Base-by-base conservation (phyloP, 2,888 invertebrate species). In the Phoronis australis region DNA sequence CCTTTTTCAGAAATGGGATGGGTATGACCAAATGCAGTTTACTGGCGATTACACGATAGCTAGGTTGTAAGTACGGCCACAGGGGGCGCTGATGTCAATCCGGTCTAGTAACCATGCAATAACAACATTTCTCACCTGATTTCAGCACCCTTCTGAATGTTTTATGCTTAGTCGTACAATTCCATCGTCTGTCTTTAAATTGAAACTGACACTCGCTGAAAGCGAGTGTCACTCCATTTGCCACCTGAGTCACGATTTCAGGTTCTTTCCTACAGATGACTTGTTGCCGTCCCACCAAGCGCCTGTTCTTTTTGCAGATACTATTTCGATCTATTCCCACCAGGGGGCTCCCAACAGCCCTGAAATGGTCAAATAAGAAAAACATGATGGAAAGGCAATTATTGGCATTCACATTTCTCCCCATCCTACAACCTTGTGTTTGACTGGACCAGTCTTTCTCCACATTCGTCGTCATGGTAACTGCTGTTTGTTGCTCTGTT, bases 311-410 rank as follows among this genome's bases (percentile, higher is more conserved):
- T 77, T 89, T 87, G 81, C 93, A 93, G 70, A 91, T 85, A 79
- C 88, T 84, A 74, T 86, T 85, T 59, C 90, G 90, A 79, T 93
- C 92, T 81, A 92, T 84, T n/a, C n/a, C n/a, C 69, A 91, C 85
- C 71, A 91, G 84, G 77, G 90, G 89, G 81, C 87, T 88, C 79
- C 78, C 77, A 27, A 75, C 70, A 22, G 77, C 77, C 78, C 79
- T 79, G 64, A 39, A 52, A 45, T 49, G 51, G 35, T 45, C 41
- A 48, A 37, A 23, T n/a, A n/a, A n/a, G n/a, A n/a, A n/a, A n/a
- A n/a, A n/a, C n/a, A n/a, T n/a, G n/a, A n/a, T n/a, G n/a, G n/a
- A n/a, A n/a, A n/a, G n/a, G n/a, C n/a, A n/a, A n/a, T n/a, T n/a
- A n/a, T n/a, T n/a, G n/a, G n/a, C n/a, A n/a, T n/a, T n/a, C n/a